phyloP scores from a whole-genome alignment of 2,113 vertebrate species.

The Gavia stellata region DNA sequence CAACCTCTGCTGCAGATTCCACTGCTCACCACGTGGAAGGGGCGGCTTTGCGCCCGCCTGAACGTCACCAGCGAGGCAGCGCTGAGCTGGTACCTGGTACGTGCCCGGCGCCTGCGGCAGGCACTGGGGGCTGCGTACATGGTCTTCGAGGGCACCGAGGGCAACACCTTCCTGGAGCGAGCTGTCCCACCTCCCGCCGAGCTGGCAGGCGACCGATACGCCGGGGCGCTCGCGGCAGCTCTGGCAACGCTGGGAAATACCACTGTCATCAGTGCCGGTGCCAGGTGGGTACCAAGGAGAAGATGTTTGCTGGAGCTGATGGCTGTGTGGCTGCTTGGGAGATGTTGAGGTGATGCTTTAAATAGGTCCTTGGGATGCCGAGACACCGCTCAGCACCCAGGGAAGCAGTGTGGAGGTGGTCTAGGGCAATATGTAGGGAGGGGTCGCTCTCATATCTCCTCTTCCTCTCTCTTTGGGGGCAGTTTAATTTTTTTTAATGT shows the following conservation, averaged over 20 bases:
- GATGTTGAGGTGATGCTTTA: not conserved
- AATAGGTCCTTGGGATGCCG: accelerated
- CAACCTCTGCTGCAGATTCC: conserved; percentile 67
- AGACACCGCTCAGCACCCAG: not conserved
- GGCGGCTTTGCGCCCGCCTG: conserved; percentile 80
- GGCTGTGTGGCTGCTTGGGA: no score
- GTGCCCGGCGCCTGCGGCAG: conserved; percentile 68
- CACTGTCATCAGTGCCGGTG: conserved; percentile 78
- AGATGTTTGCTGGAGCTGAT: accelerated
- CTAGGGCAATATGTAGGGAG: accelerated
- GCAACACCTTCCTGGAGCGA: conserved; percentile 77
- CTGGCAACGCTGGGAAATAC: conserved; percentile 75
- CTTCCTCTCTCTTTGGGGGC: not conserved
- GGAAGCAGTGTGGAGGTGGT: not conserved
- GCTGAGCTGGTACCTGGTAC: conserved; percentile 80
- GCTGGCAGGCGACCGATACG: conserved; percentile 74
- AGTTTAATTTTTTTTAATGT: not conserved
- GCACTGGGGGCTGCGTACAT: conserved; percentile 77
- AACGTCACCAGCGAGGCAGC: conserved; percentile 82
- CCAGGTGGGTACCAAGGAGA: conserved; percentile 64
- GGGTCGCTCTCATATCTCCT: accelerated
- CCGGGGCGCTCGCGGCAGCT: conserved; percentile 67
- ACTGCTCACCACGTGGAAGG: conserved; percentile 81
- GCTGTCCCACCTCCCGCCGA: conserved; percentile 26
- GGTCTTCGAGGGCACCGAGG: conserved; percentile 78